These are phyloP conservation scores for Ennomos fuscantarius DNA, from an alignment of 2,888 invertebrate species.

Conservation along the genomic window DNA sequence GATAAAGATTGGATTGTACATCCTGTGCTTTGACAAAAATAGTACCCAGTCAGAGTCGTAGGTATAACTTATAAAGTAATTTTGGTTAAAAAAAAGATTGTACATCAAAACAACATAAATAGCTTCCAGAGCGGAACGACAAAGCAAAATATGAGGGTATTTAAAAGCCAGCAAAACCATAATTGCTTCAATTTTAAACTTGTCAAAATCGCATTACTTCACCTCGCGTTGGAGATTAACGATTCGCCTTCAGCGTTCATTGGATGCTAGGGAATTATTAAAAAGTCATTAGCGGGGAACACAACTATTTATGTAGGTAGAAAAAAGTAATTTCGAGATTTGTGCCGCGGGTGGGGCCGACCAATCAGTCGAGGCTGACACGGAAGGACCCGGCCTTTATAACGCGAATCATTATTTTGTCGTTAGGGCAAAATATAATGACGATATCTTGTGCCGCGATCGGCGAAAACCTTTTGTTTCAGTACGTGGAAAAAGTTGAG, in stretches of 20 bases:
- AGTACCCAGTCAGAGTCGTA: slow-evolving; percentile 38
- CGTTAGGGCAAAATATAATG: slow-evolving; percentile 77
- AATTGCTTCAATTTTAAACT: slow-evolving; percentile 82
- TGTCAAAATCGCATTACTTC: slow-evolving; percentile 84
- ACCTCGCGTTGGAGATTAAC: slow-evolving; percentile 61
- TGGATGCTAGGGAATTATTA: slow-evolving; percentile 79
- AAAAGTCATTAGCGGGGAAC: slow-evolving; percentile 79
- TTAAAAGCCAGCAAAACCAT: slow-evolving; percentile 77
- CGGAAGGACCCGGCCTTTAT: slow-evolving; percentile 75
- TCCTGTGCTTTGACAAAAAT: slow-evolving; percentile 52
- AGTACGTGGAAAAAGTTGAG: slow-evolving; percentile 34
- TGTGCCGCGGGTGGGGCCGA: slow-evolving; percentile 62
- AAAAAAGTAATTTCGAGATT: slow-evolving; percentile 81
- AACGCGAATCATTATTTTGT: slow-evolving; percentile 84
- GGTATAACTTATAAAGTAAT: slow-evolving; percentile 32
- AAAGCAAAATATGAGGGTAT: slow-evolving; percentile 65
- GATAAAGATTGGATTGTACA: slow-evolving; percentile 57
- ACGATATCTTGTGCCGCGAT: slow-evolving; percentile 61
- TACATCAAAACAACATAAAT: slow-evolving; percentile 45
- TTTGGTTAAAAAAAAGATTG: slow-evolving; percentile 15
- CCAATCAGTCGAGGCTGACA: slow-evolving; percentile 81
- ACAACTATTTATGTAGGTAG: slow-evolving; percentile 78
- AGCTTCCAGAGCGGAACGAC: slow-evolving; percentile 56
- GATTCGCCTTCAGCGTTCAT: slow-evolving; percentile 75
- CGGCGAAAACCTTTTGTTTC: slow-evolving; percentile 55